Conservation (phyloP, 2,888 invertebrate species). For the Agrochola macilenta region DNA sequence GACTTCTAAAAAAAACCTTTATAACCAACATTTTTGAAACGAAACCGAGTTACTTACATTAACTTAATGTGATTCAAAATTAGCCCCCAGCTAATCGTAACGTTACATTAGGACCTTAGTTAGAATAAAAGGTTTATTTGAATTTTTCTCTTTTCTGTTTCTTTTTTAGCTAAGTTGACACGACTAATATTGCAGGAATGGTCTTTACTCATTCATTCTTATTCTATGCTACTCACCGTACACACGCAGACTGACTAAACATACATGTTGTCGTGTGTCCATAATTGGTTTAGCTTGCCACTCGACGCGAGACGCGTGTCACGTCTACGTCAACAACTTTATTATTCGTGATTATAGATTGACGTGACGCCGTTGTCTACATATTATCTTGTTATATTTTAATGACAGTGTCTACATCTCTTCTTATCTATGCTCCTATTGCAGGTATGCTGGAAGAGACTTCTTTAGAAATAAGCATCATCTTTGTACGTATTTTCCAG, state of each 20-base stretch:
- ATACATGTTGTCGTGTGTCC: constrained; percentile 6
- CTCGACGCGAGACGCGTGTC: constrained; percentile 14
- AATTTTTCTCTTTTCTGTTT: background rate
- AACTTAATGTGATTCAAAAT: background rate
- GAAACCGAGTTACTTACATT: background rate
- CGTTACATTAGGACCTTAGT: background rate
- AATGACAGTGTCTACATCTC: background rate
- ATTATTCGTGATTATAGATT: constrained; percentile 39
- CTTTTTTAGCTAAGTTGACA: background rate
- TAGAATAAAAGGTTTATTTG: background rate
- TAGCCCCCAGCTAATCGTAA: too few species aligned
- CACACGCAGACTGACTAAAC: background rate
- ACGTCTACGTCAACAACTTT: constrained; percentile 35
- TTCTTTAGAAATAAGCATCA: background rate
- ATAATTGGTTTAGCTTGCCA: constrained; percentile 36
- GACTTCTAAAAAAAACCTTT: background rate
- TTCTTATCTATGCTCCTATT: too few species aligned
- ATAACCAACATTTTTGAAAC: background rate
- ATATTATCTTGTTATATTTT: background rate
- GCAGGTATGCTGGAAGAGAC: background rate
- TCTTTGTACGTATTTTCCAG: background rate
- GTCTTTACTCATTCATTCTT: background rate
- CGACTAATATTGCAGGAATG: background rate
- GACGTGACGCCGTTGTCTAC: background rate
- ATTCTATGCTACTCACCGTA: background rate